Evolutionary conservation across 37 sponge, comb jelly and placozoan genomes (phyloP).

Genomic region (Ephydatia muelleri): DNA sequence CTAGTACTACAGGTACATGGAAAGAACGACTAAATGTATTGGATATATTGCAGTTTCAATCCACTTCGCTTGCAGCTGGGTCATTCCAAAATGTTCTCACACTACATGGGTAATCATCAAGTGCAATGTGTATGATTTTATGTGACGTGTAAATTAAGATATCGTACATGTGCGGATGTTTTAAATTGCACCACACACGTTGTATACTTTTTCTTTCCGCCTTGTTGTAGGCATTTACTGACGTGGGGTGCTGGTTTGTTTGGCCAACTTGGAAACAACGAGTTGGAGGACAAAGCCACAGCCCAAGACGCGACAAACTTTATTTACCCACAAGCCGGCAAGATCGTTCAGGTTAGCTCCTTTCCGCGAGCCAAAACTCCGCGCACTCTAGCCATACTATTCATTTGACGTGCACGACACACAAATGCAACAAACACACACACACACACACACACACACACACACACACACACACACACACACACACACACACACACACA

Average conservation of each 20-base stretch:
- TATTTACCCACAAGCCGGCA: conserved; percentile 33
- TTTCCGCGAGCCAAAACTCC: no score
- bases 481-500: no score
- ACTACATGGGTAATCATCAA: conserved; percentile 8
- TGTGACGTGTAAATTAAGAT: background rate
- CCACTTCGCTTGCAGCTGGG: conserved; percentile 27
- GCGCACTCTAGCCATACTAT: no score
- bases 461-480: conserved; percentile 1
- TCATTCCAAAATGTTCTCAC: conserved; percentile 48
- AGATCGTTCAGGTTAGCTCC: conserved; percentile 35
- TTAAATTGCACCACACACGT: no score
- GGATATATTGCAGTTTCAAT: conserved; percentile 1
- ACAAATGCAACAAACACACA: background rate
- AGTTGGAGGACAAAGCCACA: conserved; percentile 40
- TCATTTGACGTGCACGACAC: no score
- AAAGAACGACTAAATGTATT: conserved; percentile 36
- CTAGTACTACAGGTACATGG: conserved; percentile 20
- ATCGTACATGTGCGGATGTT: no score
- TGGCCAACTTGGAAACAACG: conserved; percentile 71
- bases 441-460: background rate
- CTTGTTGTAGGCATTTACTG: conserved; percentile 16
- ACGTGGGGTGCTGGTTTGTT: conserved; percentile 75
- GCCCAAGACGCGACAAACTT: conserved; percentile 27
- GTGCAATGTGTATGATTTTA: background rate
- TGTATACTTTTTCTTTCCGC: no score